These are phyloP conservation scores for Anomalospiza imberbis DNA, from an alignment of 2,797 vertebrate species.

Conservation along the genomic window DNA sequence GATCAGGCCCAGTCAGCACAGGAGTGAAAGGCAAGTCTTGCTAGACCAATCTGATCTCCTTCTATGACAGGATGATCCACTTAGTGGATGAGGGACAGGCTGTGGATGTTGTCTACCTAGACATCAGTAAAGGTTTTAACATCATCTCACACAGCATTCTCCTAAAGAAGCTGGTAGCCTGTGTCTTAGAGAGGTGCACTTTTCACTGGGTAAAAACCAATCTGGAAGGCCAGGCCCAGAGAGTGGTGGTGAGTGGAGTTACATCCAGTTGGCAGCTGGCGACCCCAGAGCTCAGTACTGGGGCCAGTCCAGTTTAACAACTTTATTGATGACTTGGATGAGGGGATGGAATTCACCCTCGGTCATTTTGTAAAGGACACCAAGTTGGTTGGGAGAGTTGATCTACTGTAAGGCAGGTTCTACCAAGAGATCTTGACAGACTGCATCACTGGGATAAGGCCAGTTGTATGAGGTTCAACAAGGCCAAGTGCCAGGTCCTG, in stretches of 20 bases:
- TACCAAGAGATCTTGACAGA: not conserved
- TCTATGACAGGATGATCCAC: not conserved
- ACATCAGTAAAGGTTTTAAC: not conserved
- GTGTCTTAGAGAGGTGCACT: not conserved
- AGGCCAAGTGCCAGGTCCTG: not conserved
- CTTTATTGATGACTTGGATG: not conserved
- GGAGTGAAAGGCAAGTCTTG: not conserved
- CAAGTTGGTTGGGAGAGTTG: not conserved
- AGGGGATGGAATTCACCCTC: not conserved
- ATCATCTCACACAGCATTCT: not conserved
- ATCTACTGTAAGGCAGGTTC: not conserved
- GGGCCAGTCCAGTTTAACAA: too few species aligned
- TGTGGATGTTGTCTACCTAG: too few species aligned
- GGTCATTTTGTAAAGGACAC: not conserved
- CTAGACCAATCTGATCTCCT: not conserved
- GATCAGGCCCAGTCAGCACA: not conserved
- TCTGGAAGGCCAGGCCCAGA: not conserved
- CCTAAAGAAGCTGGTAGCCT: not conserved
- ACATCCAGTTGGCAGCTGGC: not conserved
- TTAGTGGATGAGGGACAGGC: not conserved
- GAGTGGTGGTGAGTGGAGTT: not conserved
- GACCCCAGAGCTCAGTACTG: not conserved
- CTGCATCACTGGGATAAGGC: not conserved
- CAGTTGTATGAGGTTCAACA: rapidly evolving
- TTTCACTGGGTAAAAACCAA: not conserved